Base-by-base conservation (phyloP, 2,113 vertebrate species). In the Empidonax traillii region DNA sequence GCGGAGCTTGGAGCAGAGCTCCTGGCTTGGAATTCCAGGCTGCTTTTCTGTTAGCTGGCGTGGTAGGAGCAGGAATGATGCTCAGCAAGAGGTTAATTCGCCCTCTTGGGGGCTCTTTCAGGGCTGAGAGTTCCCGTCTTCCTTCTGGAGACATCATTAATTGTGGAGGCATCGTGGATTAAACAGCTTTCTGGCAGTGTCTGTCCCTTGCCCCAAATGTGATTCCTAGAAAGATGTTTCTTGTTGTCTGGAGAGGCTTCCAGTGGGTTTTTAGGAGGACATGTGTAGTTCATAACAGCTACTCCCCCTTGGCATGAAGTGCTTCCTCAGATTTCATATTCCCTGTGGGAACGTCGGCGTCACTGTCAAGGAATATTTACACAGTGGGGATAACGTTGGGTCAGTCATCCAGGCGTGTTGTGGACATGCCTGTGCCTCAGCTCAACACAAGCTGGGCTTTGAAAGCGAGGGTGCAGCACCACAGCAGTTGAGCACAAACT, bases 1-100 rank as follows among this genome's bases (percentile, higher is more conserved):
- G 91, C 25, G 72, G 97, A 97, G 96, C 98, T 95, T 61, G 39
- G 71, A 63, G 94, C 94, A 65, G 12, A 69, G 63, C 90, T 97
- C 91, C 98, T 91, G 11, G 82, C 81, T 76, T 79, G 31, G 67
- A 86, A 84, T 71, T 65, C 62, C 66, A 21, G 14, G 1, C 37
- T 6, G 31, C 8, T 43, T 94, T 85, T 17, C 61, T 67, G 23
- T 28, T 59, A 24, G 10, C 20, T 0, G 0, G 25, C 5, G 23
- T 14, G 44, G 31, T 27, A 19, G 63, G 73, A 83, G 68, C 25
- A 30, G 59, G 65, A 61, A 14, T 14, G 62, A 10, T 30, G 41
- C 35, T 66, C 75, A 72, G 82, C 62, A 56, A 95, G 91, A 35
- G 89, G 90, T 90, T 82, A 63, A 67, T 88, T 93, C 1, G 0